Evolutionary conservation across 2,888 invertebrate species (phyloP).

Genomic region (Stenoptilia bipunctidactyla): DNA sequence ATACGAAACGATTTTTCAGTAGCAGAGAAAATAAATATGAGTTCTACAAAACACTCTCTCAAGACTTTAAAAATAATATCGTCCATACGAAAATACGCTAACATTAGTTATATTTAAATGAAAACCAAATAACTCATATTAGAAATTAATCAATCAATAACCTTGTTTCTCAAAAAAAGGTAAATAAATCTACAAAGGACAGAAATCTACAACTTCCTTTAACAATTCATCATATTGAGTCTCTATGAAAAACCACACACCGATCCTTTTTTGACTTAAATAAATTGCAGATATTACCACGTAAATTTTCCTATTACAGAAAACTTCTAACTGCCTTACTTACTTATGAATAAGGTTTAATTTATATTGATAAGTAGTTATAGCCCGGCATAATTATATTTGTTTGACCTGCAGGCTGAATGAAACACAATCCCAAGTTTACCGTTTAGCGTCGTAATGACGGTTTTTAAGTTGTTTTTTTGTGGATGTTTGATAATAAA

Average conservation of each 20-base stretch:
- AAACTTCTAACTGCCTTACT: too few relatives aligned
- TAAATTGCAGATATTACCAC: too few relatives aligned
- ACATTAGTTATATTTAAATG: too few relatives aligned
- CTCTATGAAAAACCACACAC: conserved; percentile 26
- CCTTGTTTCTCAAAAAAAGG: background rate
- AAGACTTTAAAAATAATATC: too few relatives aligned
- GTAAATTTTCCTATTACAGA: too few relatives aligned
- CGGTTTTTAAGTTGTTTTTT: conserved; percentile 14
- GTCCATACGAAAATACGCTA: too few relatives aligned
- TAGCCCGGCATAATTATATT: background rate
- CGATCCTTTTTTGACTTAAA: conserved; percentile 1
- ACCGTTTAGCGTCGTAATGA: conserved; percentile 60
- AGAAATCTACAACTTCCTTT: conserved; percentile 25
- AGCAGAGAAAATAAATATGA: too few relatives aligned
- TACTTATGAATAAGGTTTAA: too few relatives aligned
- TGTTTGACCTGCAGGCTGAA: conserved; percentile 19
- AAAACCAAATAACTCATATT: too few relatives aligned
- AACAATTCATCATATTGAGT: conserved; percentile 36
- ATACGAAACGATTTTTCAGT: too few relatives aligned
- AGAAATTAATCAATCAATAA: too few relatives aligned
- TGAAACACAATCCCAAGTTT: conserved; percentile 52
- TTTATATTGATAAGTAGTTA: background rate
- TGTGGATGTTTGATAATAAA: background rate
- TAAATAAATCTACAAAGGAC: background rate
- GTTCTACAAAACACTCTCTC: too few relatives aligned